These are phyloP conservation scores for Drosophila simulans DNA, from an alignment of 1,140 invertebrate genomes.

Conservation along the genomic window DNA sequence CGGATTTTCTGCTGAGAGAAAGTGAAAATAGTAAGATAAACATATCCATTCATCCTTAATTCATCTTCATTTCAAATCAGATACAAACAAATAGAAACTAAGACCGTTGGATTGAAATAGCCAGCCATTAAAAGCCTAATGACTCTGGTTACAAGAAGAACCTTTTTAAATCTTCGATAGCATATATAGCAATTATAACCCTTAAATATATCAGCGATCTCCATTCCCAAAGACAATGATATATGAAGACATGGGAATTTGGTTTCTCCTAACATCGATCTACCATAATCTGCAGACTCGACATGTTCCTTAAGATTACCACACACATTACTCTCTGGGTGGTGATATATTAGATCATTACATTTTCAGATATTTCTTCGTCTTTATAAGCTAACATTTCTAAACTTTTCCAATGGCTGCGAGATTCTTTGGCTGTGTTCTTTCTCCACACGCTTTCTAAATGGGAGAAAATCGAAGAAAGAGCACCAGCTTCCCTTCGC, in stretches of 20 bases:
- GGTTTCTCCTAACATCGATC: not conserved
- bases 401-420: slow-evolving; percentile 8
- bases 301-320: not conserved
- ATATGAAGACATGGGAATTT: slow-evolving; percentile 21
- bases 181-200: not conserved
- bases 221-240: not conserved
- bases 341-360: not conserved
- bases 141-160: not conserved
- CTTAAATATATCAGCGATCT: not conserved
- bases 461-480: slow-evolving; percentile 43
- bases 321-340: not conserved
- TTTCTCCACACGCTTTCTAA: slow-evolving; percentile 56
- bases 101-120: too few species aligned
- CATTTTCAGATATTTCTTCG: too few species aligned
- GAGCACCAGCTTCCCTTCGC: slow-evolving; percentile 60
- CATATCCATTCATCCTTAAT: slow-evolving; percentile 16
- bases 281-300: not conserved
- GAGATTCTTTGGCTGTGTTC: slow-evolving; percentile 17
- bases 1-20: slow-evolving; percentile 18
- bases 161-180: not conserved
- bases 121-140: too few species aligned
- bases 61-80: slow-evolving; percentile 28
- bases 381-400: not conserved
- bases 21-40: slow-evolving; percentile 18
- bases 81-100: not conserved